phyloP scores from a whole-genome alignment of 2,797 vertebrate genomes.

The Girardinus metallicus region DNA sequence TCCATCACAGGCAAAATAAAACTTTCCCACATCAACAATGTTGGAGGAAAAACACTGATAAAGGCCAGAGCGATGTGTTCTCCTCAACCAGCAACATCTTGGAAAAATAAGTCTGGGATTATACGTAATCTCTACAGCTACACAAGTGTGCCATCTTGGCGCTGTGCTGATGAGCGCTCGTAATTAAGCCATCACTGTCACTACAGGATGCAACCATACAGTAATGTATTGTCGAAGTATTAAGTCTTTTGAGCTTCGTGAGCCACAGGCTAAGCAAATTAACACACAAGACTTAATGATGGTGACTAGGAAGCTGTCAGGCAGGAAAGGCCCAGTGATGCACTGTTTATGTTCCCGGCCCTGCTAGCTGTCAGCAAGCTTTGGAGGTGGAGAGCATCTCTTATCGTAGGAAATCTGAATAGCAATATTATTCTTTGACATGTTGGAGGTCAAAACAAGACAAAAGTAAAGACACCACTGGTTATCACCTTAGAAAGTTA shows the following conservation, averaged over 20 bases:
- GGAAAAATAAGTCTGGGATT: conserved; percentile 57
- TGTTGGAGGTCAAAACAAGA: not conserved
- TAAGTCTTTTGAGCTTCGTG: conserved; percentile 25
- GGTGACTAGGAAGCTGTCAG: conserved; percentile 52
- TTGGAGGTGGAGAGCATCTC: conserved; percentile 60
- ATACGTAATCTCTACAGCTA: conserved; percentile 31
- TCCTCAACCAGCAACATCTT: conserved; percentile 54
- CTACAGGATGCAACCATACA: conserved; percentile 30
- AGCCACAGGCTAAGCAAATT: conserved; percentile 31
- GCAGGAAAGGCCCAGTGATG: conserved; percentile 43
- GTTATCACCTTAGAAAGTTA: not conserved
- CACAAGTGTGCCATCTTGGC: conserved; percentile 19
- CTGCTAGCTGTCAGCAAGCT: conserved; percentile 48
- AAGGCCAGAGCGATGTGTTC: conserved; percentile 63
- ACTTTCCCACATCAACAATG: conserved; percentile 77
- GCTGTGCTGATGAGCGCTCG: conserved; percentile 10
- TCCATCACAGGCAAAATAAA: conserved; percentile 79
- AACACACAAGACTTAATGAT: conserved; percentile 29
- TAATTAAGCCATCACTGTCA: conserved; percentile 40
- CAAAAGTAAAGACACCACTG: not conserved
- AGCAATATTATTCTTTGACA: not conserved
- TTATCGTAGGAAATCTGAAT: conserved; percentile 59
- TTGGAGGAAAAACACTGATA: conserved; percentile 75
- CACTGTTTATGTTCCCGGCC: conserved; percentile 41
- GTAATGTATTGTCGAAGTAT: conserved; percentile 22